Base-by-base conservation (phyloP, 2,113 vertebrate species). In the Cacatua alba region DNA sequence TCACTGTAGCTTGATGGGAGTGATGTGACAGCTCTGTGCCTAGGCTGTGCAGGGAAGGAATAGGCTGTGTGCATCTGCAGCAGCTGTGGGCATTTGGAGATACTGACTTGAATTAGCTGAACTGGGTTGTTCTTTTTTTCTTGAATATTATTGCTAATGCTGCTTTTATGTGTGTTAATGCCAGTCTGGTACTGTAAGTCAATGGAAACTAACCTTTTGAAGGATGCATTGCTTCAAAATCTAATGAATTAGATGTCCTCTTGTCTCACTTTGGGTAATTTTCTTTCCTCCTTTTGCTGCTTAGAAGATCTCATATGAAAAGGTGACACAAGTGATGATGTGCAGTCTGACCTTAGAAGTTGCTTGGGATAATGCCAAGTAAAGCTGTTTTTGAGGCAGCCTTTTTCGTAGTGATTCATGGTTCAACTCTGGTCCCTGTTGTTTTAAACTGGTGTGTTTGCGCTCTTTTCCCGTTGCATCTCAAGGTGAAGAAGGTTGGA, bases 401-500 rank as follows among this genome's bases (percentile, higher is more conserved):
- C 41, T 65, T 62, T 70, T 68, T 60, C 17, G 6, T 44, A 12
- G 68, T 64, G 76, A 78, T 92, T 94, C 72, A 74, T 67, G 53
- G 3, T 70, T 81, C 94, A n/a, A 51, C 65, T 86, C 67, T 88
- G 53, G 55, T 88, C 88, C 67, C 76, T 7, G 0, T 91, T 74
- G 49, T 80, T 90, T 88, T 28, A 18, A n/a, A 8, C 59, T 17
- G 23, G 10, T 14, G 53, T 17, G 21, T 64, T 86, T 74, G 64
- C 52, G 25, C 39, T 35, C 43, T 49, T 48, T 76, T 44, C 68
- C 83, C 52, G 19, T 71, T 60, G 11, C 72, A 29, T 83, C 88
- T 91, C 69, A 78, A 91, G 94, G 94, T 81, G 80, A 86, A 71
- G 83, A 70, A 86, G 86, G 48, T 28, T 75, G 83, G 55, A 82